Conservation (phyloP, 2,113 vertebrate species). For the Charadrius vociferus region DNA sequence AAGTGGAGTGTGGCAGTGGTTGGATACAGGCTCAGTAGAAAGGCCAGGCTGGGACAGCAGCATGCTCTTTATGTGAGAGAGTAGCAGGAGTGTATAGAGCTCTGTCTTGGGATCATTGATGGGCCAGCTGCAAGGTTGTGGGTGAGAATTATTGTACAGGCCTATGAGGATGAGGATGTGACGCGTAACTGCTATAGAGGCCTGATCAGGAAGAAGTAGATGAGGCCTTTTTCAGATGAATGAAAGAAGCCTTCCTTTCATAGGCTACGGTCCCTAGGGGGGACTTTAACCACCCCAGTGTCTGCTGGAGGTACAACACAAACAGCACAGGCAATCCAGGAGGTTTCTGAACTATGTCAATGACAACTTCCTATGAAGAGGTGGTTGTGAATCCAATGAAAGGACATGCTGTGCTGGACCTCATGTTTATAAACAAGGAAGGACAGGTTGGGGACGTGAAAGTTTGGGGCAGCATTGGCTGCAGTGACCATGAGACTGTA, state of each 20-base stretch:
- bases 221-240: background rate
- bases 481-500: background rate
- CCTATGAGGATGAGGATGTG: background rate
- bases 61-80: background rate
- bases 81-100: background rate
- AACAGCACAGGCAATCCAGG: background rate
- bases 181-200: background rate
- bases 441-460: accelerated
- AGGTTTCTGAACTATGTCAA: background rate
- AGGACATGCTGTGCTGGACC: background rate
- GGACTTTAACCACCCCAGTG: background rate
- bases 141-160: background rate
- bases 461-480: background rate
- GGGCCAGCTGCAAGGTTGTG: background rate
- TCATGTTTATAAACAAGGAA: background rate
- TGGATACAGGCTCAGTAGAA: background rate
- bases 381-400: background rate
- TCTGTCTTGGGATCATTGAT: background rate
- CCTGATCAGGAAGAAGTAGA: background rate
- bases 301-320: background rate
- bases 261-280: background rate
- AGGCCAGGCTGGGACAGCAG: background rate
- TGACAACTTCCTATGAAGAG: background rate
- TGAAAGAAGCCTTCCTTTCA: background rate
- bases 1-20: background rate